A percentile compares a stretch with the other conserved stretches of the same genome.
Evolutionary conservation across 2,888 invertebrate genomes (phyloP).

Genomic region (Ormyrus labotus): DNA sequence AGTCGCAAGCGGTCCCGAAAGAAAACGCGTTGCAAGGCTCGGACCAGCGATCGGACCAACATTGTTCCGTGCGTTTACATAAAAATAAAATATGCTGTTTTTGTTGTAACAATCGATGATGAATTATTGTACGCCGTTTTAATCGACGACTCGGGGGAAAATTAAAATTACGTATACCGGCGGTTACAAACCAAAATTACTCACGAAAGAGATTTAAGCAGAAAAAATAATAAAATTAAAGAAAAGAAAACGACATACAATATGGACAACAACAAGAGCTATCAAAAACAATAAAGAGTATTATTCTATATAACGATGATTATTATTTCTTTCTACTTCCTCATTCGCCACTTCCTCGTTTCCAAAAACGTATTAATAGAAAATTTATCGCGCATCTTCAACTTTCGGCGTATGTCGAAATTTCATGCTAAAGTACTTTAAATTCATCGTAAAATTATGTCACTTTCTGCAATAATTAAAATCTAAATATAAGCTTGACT

Average conservation of each 20-base stretch:
- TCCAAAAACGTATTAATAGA: too few relatives aligned
- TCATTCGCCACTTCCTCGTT: too few relatives aligned
- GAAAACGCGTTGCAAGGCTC: conserved; percentile 54
- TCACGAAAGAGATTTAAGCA: conserved; percentile 47
- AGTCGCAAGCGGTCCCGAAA: conserved; percentile 70
- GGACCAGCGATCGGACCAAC: conserved; percentile 56
- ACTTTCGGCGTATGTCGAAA: too few relatives aligned
- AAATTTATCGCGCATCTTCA: too few relatives aligned
- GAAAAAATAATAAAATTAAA: not conserved
- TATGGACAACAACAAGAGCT: conserved; percentile 73
- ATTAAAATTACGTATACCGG: conserved; percentile 40
- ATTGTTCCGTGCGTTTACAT: conserved; percentile 52
- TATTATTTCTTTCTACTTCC: conserved; percentile 42
- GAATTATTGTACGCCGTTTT: conserved; percentile 54
- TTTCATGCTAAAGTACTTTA: too few relatives aligned
- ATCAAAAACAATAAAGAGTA: conserved; percentile 76
- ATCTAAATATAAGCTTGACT: too few relatives aligned
- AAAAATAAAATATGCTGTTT: conserved; percentile 46
- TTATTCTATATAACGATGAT: conserved; percentile 74
- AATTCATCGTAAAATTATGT: too few relatives aligned
- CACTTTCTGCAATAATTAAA: too few relatives aligned
- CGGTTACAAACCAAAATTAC: conserved; percentile 47
- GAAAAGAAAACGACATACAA: conserved; percentile 67
- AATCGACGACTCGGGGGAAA: conserved; percentile 33
- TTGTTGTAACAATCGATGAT: conserved; percentile 51